Base-by-base conservation (phyloP, 2,888 invertebrate species). In the Tanytarsus gracilentus region DNA sequence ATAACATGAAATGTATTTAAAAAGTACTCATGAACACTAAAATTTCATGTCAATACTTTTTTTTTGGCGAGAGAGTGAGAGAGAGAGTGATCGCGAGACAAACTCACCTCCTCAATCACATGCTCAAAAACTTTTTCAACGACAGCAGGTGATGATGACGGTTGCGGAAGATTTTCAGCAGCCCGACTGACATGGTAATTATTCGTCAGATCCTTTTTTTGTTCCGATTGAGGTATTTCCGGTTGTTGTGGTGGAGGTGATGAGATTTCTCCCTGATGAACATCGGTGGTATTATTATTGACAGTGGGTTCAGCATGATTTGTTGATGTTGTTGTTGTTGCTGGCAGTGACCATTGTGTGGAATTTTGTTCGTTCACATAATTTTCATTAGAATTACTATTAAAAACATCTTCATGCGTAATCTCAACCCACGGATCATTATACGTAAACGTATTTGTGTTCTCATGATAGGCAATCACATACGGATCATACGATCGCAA, bases 381-480 rank as follows among this genome's bases (percentile, higher is more conserved):
- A 60, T n/a, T 49, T 11, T 39, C 25, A 49, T 33, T 48, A 50
- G 8, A 8, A 33, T 21, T 59, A 49, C 33, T 49, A 30, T 27
- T 14, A 49, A 11, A 49, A 33, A 30, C 6, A 14, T 30, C 21
- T 11, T 29, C 6, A 11, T 30, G 8, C 7, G 48, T 36, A 16
- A 14, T 21, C 27, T 49, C 9, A n/a, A 16, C 18, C 60, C 60
- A 60, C 2, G 60, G 60, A 60, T 60, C 60, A 36, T 49, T 60
- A 39, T 50, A 60, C 2, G 60, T 60, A 27, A 60, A 60, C 9
- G 60, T 60, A 18, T 60, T 49, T 23, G 50, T 50, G 11, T 60
- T 50, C 11, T 60, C 25, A 50, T 60, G 49, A 25, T 60, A 60
- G 30, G 16, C 33, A 16, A 60, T 60, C 5, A 60, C n/a, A 25